phyloP scores from a whole-genome alignment of 2,888 invertebrate genomes.

The Hylaea fasciaria region DNA sequence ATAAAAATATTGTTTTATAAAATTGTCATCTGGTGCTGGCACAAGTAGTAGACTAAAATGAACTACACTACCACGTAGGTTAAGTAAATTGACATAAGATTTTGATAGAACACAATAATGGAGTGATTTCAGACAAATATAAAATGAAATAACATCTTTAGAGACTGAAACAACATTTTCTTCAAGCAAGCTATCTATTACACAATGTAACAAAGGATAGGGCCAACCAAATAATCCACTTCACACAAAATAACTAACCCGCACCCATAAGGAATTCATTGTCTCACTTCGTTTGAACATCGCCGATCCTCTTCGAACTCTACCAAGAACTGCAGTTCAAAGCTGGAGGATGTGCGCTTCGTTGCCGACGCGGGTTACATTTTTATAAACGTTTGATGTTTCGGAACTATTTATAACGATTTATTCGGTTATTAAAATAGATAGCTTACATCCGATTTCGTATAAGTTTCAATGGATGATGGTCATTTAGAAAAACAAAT shows the following conservation, averaged over 20 bases:
- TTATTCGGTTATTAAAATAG: constrained; percentile 40
- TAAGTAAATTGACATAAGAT: too few relatives aligned
- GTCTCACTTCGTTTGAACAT: constrained; percentile 28
- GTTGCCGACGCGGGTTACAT: constrained; percentile 38
- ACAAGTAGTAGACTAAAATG: too few relatives aligned
- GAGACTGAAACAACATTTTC: too few relatives aligned
- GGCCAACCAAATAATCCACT: constrained; percentile 17
- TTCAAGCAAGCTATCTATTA: too few relatives aligned
- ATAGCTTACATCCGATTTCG: constrained; percentile 40
- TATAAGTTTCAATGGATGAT: constrained; percentile 29
- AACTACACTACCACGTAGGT: too few relatives aligned
- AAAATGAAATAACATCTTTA: too few relatives aligned
- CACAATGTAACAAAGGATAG: constrained; percentile 16
- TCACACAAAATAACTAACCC: constrained; percentile 14
- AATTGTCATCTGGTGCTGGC: too few relatives aligned
- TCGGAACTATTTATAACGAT: constrained; percentile 38
- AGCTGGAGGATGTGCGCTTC: constrained; percentile 38
- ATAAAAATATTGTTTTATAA: neutral
- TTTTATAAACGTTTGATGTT: constrained; percentile 46
- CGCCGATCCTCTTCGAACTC: constrained; percentile 14
- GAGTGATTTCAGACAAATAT: too few relatives aligned
- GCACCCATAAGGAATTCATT: constrained; percentile 17
- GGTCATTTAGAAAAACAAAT: constrained; percentile 1
- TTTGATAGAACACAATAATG: too few relatives aligned
- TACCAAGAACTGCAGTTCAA: constrained; percentile 32